phyloP scores from a whole-genome alignment of 2,797 vertebrate genomes.

The Catamblyrhynchus diadema region DNA sequence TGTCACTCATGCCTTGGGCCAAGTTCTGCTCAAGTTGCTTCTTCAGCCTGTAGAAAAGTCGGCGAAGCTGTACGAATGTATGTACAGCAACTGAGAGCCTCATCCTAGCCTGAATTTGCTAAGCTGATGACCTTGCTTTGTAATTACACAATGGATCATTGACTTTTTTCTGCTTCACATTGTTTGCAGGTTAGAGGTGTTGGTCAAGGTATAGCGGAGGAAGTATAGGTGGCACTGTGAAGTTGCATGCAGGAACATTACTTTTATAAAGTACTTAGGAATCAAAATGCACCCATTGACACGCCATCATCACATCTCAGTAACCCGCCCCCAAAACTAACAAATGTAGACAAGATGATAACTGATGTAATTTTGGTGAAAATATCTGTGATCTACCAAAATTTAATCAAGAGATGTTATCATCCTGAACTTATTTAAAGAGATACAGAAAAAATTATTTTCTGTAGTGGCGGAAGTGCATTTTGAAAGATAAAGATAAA shows the following conservation, averaged over 20 bases:
- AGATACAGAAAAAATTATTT: not conserved
- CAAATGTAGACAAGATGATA: conserved; percentile 52
- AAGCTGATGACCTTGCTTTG: not conserved
- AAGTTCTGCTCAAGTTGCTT: not conserved
- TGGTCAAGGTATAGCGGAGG: not conserved
- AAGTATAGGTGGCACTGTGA: not conserved
- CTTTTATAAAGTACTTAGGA: not conserved
- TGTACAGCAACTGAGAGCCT: not conserved
- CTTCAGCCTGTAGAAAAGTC: not conserved
- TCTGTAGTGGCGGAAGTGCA: not conserved
- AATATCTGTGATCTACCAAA: conserved; percentile 19
- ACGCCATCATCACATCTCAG: conserved; percentile 4
- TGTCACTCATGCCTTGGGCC: not conserved
- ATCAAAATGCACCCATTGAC: not conserved
- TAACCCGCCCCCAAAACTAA: conserved; percentile 20
- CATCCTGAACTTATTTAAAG: not conserved
- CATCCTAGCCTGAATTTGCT: not conserved
- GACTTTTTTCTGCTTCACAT: not conserved
- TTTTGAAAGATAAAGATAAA: not conserved
- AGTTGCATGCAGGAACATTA: not conserved
- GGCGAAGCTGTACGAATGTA: not conserved
- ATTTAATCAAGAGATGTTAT: conserved; percentile 5
- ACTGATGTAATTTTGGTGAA: conserved; percentile 22
- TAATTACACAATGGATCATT: not conserved
- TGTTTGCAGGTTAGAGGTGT: not conserved